Conservation (phyloP, 2,797 vertebrate genomes). For the Hoplostethus mediterraneus region DNA sequence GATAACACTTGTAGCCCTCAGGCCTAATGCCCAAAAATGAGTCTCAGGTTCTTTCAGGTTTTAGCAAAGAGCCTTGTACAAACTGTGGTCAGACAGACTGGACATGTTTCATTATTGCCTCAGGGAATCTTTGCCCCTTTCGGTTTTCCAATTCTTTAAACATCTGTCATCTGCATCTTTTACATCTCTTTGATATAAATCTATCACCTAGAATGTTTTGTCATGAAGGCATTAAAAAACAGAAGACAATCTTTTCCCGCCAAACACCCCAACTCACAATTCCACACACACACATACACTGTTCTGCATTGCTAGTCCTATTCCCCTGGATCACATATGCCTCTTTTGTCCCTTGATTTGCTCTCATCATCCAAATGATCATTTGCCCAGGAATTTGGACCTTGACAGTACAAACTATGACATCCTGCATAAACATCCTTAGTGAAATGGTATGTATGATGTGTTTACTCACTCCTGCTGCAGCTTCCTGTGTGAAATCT, state of each 20-base stretch:
- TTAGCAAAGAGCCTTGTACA: slow-evolving; percentile 38
- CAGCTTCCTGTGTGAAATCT: neutral
- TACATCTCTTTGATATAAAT: slow-evolving; percentile 48
- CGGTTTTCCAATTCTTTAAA: slow-evolving; percentile 46
- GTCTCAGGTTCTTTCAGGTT: slow-evolving; percentile 77
- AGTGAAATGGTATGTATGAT: neutral
- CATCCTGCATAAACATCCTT: neutral
- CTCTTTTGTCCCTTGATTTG: neutral
- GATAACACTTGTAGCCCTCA: slow-evolving; percentile 83
- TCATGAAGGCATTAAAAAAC: slow-evolving; percentile 12
- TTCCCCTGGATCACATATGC: slow-evolving; percentile 2
- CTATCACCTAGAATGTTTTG: slow-evolving; percentile 39
- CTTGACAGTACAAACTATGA: neutral
- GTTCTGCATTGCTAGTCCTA: neutral
- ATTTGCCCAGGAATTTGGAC: neutral
- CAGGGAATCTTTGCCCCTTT: slow-evolving; percentile 51
- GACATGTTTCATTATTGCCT: slow-evolving; percentile 58
- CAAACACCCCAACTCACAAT: slow-evolving; percentile 25
- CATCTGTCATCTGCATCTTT: slow-evolving; percentile 58
- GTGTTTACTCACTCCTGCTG: neutral
- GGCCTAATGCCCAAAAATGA: slow-evolving; percentile 81
- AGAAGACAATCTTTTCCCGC: neutral
- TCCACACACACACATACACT: slow-evolving; percentile 3
- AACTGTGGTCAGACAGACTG: slow-evolving; percentile 70
- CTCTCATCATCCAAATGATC: neutral